phyloP scores from a whole-genome alignment of 2,797 vertebrate species.

The Podarcis lilfordi region DNA sequence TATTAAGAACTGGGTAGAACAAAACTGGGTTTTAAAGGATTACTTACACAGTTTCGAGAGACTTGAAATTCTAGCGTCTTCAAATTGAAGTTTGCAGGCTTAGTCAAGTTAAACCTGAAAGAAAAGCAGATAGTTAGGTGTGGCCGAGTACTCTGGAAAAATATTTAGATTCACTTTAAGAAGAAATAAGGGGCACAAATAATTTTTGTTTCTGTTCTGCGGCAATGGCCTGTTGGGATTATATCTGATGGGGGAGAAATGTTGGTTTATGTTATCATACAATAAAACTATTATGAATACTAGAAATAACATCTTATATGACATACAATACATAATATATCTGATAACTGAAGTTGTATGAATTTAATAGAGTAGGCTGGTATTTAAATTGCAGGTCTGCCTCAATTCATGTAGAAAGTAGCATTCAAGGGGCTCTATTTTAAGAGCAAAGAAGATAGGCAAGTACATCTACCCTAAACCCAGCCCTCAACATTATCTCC shows the following conservation, averaged over 20 bases:
- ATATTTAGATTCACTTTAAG: not conserved
- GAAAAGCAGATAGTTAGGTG: constrained; percentile 24
- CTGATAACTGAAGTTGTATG: not conserved
- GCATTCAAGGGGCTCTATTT: not conserved
- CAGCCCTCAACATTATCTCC: not conserved
- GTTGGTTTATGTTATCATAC: not conserved
- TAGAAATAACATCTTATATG: not conserved
- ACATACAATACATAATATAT: not conserved
- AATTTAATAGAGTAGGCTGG: not conserved
- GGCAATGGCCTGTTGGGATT: not conserved
- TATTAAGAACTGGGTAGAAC: not conserved
- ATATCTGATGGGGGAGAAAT: not conserved
- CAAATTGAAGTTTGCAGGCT: constrained; percentile 85
- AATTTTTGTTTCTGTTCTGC: not conserved
- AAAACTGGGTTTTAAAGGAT: constrained; percentile 10
- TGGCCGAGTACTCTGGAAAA: not conserved
- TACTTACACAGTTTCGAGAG: constrained; percentile 90
- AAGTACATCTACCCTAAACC: not conserved
- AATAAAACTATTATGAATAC: not conserved
- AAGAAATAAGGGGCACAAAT: not conserved
- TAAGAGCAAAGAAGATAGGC: not conserved
- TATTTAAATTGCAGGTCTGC: not conserved
- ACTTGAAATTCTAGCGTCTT: constrained; percentile 95
- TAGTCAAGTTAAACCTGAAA: constrained; percentile 90
- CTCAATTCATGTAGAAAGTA: not conserved